Conservation (phyloP, 2,797 vertebrate genomes). For the Sylvilagus floridanus region DNA sequence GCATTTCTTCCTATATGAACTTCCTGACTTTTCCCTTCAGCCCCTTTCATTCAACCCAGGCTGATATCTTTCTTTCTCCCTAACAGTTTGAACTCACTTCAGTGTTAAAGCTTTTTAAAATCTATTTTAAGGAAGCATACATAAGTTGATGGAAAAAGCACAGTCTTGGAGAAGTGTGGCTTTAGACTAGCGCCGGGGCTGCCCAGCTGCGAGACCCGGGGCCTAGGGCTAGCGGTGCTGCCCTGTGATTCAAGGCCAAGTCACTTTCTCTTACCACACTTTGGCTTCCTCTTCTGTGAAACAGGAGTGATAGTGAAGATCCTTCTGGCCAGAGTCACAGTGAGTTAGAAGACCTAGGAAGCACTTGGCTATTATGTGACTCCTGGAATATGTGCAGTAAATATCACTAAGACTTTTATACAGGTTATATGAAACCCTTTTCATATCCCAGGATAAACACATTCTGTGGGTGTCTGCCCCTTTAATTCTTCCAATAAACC, state of each 20-base stretch:
- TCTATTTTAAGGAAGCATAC: background rate
- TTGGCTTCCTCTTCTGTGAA: conserved; percentile 54
- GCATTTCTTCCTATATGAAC: too few relatives aligned
- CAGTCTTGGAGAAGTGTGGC: conserved; percentile 35
- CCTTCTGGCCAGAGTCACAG: background rate
- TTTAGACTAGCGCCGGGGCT: background rate
- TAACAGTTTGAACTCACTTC: conserved; percentile 19
- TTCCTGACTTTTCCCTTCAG: too few relatives aligned
- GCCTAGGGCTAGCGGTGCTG: too few relatives aligned
- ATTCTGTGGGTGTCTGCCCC: background rate
- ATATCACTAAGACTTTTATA: conserved; percentile 56
- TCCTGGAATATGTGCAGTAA: background rate
- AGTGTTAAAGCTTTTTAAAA: conserved; percentile 11
- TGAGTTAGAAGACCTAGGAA: conserved; percentile 54
- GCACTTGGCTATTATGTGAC: conserved; percentile 8
- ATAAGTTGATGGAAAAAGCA: conserved; percentile 44
- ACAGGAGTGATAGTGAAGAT: conserved; percentile 30
- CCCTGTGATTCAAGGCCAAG: background rate
- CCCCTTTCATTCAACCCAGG: too few relatives aligned
- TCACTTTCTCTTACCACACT: conserved; percentile 37
- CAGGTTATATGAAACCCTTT: conserved; percentile 34
- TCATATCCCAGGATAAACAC: background rate
- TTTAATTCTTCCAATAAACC: background rate
- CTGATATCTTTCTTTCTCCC: too few relatives aligned
- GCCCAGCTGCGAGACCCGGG: background rate